Percentiles rank a stretch among this genome's conserved stretches.
Conservation (phyloP, 1,140 invertebrate species). For the Drosophila setifemur region DNA sequence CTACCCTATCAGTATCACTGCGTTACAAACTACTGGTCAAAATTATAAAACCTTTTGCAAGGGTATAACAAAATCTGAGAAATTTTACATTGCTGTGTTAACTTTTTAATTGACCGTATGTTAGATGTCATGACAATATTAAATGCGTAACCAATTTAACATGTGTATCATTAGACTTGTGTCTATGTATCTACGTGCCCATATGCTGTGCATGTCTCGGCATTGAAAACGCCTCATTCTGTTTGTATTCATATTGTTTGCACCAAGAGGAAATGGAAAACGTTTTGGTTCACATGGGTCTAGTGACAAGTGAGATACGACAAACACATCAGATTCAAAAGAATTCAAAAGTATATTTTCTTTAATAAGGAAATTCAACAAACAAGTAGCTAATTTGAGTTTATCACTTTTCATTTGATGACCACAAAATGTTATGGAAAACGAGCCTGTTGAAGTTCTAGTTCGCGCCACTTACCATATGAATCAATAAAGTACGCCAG, state of each 20-base stretch:
- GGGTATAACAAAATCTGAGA: too few species aligned
- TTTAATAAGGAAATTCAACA: too few species aligned
- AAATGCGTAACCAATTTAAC: constrained; percentile 74
- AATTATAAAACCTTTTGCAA: too few species aligned
- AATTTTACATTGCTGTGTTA: constrained; percentile 63
- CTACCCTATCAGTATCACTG: too few species aligned
- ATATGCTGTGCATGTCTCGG: constrained; percentile 51
- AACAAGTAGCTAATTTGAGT: too few species aligned
- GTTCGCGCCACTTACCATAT: constrained; percentile 55
- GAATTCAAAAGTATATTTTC: background rate
- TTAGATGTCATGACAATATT: constrained; percentile 77
- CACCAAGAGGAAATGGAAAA: constrained; percentile 14
- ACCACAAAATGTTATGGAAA: constrained; percentile 50
- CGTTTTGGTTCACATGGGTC: constrained; percentile 5
- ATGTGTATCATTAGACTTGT: constrained; percentile 41
- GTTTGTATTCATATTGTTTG: constrained; percentile 20
- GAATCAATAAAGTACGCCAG: constrained; percentile 63
- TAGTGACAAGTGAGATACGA: constrained; percentile 32
- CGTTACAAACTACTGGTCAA: too few species aligned
- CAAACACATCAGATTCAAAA: constrained; percentile 11
- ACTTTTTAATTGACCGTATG: constrained; percentile 73
- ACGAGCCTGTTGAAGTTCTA: background rate
- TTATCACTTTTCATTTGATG: constrained; percentile 13
- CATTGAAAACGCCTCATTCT: constrained; percentile 51
- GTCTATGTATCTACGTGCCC: background rate